Conservation (phyloP, 2,797 vertebrate genomes). For the Linurgus olivaceus region DNA sequence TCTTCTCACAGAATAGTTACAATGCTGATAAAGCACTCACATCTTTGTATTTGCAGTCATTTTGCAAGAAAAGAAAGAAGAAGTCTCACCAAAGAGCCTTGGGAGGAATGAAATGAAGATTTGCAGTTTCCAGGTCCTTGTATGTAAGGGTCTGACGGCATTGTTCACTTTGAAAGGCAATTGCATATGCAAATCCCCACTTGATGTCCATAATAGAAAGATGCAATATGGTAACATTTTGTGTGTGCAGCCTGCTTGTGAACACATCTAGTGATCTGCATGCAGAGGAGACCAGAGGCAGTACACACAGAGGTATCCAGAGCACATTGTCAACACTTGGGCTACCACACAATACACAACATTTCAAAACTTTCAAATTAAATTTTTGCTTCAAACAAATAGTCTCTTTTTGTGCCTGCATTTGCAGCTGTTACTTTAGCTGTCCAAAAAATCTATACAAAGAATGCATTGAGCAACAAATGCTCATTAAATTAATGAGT, state of each 20-base stretch:
- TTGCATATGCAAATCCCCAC: not conserved
- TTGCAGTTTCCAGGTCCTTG: not conserved
- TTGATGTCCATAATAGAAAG: not conserved
- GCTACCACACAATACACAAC: not conserved
- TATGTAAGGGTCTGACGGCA: not conserved
- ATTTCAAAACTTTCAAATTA: not conserved
- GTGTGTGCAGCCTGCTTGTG: not conserved
- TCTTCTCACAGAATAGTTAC: slow-evolving; percentile 42
- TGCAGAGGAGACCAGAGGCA: not conserved
- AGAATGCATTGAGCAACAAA: not conserved
- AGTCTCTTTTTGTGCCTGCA: not conserved
- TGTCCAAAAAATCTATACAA: not conserved
- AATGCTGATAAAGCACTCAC: slow-evolving; percentile 61
- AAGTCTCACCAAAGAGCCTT: not conserved
- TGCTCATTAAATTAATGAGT: not conserved
- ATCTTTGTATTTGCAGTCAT: not conserved
- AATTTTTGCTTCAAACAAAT: not conserved
- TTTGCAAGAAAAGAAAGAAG: slow-evolving; percentile 40
- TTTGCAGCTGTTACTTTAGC: not conserved
- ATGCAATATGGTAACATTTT: not conserved
- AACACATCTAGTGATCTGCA: not conserved
- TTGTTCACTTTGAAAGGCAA: not conserved
- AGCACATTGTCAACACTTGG: not conserved
- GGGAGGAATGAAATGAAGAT: not conserved
- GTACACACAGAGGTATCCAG: not conserved